Conservation (phyloP, 2,888 invertebrate genomes). For the Tethea ocularis region DNA sequence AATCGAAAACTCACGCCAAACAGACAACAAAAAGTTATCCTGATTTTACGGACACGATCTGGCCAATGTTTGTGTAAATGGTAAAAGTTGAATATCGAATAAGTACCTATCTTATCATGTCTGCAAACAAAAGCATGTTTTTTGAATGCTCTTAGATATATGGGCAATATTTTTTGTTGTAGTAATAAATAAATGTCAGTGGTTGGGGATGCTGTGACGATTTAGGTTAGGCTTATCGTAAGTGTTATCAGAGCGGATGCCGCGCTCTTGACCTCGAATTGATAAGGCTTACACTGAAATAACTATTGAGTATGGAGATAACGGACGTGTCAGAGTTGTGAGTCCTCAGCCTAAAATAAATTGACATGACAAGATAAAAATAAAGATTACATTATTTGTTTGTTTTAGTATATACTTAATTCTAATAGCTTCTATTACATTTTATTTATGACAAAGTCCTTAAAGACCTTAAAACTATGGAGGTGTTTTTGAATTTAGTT, state of each 20-base stretch:
- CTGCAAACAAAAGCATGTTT: constrained; percentile 50
- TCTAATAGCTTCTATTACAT: too few relatives aligned
- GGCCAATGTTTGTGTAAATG: constrained; percentile 30
- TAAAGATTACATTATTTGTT: neutral
- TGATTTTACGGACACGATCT: constrained; percentile 39
- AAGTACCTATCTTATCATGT: constrained; percentile 54
- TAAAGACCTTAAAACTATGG: too few relatives aligned
- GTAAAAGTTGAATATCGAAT: constrained; percentile 29
- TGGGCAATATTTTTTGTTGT: constrained; percentile 46
- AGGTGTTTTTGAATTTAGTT: too few relatives aligned
- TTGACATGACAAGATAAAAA: constrained; percentile 2
- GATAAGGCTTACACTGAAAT: constrained; percentile 66
- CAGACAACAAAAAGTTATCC: constrained; percentile 51
- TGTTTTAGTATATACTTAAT: too few relatives aligned
- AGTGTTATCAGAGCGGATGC: constrained; percentile 73
- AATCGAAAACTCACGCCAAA: constrained; percentile 54
- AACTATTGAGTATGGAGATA: constrained; percentile 44
- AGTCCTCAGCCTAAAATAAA: neutral
- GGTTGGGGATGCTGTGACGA: constrained; percentile 68
- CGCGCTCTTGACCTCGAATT: constrained; percentile 76
- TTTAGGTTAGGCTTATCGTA: constrained; percentile 52
- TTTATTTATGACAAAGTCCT: too few relatives aligned
- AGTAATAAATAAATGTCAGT: constrained; percentile 52
- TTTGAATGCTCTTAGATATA: constrained; percentile 42
- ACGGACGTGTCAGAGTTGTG: constrained; percentile 22